Evolutionary conservation across 1,140 invertebrate species (phyloP), one percentile per base, ranked within the genome.

Genomic region (Caenorhabditis briggsae): DNA sequence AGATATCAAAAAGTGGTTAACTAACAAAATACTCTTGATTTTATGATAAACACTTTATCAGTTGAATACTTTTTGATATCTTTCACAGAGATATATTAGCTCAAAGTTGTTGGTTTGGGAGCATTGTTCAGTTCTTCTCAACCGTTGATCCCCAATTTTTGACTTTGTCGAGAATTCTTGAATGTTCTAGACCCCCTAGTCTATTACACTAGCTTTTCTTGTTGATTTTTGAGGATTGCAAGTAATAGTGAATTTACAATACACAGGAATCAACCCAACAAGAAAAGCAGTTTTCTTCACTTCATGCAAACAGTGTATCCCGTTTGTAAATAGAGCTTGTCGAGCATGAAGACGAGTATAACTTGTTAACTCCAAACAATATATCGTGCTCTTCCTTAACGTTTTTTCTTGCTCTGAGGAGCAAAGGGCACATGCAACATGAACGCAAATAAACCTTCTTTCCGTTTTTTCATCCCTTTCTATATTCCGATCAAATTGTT

Each of bases 281-380:
- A 46, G 23, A 78, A 78, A 78, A 18, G 70, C 70, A 78, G 70
- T 78, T 78, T 78, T 78, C 46, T 78, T 78, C 70, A 78, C 46
- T 78, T 78, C 70, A 78, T 78, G 70, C 70, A 78, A 78, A 78
- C 70, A 78, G 41, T 46, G 70, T 78, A 78, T 78, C 46, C 70
- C 70, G 70, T 50, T 78, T 78, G 70, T 50, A 78, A 78, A 78
- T 50, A 78, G 9, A 70, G 18, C 5, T 46, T 70, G 64, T 70
- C 33, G 50, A 78, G 46, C 70, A 50, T 78, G 46, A 50, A 78
- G 70, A 78, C 70, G 70, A 78, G 70, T 78, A 50, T 50, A 78
- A 78, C 70, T 78, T 78, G 70, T 78, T 78, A 78, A 78, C 43
- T 78, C 70, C 70, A 78, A 78, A 78, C 70, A 78, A 50, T 78